Base-by-base conservation (phyloP, 2,113 vertebrate species). In the Sprattus sprattus region DNA sequence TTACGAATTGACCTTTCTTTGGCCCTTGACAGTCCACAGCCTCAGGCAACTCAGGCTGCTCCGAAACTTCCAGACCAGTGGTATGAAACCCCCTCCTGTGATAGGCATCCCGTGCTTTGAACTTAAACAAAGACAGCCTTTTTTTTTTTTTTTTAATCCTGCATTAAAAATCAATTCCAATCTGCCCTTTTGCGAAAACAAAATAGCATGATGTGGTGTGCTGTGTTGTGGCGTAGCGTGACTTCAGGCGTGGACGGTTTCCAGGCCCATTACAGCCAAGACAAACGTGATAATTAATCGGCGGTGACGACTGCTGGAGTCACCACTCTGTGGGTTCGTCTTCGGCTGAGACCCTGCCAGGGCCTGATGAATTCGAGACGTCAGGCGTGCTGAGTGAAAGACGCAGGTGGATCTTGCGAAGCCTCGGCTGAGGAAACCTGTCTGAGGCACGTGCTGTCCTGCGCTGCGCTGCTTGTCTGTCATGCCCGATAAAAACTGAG, bases 1-100 rank as follows among this genome's bases (percentile, higher is more conserved):
- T 90, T 88, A 85, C 75, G 90, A 84, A 86, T 15, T 92, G 93
- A 94, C 92, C 92, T 92, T 88, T 87, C 81, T 88, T 91, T 93
- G 91, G 90, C 90, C 89, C 85, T 89, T 91, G 91, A 93, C 91
- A 90, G 82, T 90, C 88, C 64, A 16, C 81, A 50, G 84, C 89
- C 89, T 84, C 60, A 47, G 90, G 91, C 89, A 84, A 71, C 60
- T 83, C 89, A 78, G 84, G 60, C 81, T 83, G 83, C 85, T 22
- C 13, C 5, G 45, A 60, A 82, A n/a, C 88, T 85, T 82, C 88
- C 87, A 87, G 49, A 50, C 75, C 86, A 90, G 84, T 90, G 90
- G 90, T 88, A 87, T 80, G 86, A 89, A 89, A 89, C 86, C 32
- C 83, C 86, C 84, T 86, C 88, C 8, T 45, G 64, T 32, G 54